A percentile compares a stretch with the other conserved stretches of the same genome.
Evolutionary conservation across 37 sponge, comb jelly and placozoan genomes (phyloP).

Genomic region (Amphimedon queenslandica): DNA sequence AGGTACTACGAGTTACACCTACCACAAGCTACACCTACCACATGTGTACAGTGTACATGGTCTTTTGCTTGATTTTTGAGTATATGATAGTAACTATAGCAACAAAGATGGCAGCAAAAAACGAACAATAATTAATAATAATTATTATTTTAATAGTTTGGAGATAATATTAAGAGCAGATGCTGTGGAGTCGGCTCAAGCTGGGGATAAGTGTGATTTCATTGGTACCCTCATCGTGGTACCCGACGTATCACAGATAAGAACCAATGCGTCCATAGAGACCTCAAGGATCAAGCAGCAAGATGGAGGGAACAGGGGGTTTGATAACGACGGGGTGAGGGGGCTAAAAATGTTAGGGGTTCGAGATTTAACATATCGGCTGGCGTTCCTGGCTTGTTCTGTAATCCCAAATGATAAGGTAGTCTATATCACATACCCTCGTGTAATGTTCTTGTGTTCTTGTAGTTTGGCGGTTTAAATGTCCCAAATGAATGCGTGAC

Average conservation of each 20-base stretch:
- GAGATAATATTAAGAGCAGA: conserved; percentile 93
- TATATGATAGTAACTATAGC: too few species aligned
- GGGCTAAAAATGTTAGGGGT: conserved; percentile 95
- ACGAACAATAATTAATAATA: too few species aligned
- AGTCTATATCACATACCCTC: conserved; percentile 7
- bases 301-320: conserved; percentile 46
- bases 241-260: conserved; percentile 90
- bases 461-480: conserved; percentile 74
- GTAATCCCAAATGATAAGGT: conserved; percentile 64
- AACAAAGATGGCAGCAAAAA: too few species aligned
- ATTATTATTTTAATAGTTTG: conserved; percentile 57
- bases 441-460: neutral
- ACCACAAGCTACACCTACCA: too few species aligned
- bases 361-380: conserved; percentile 89
- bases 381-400: conserved; percentile 92
- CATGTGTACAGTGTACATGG: too few species aligned
- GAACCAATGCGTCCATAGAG: conserved; percentile 24
- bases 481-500: conserved; percentile 70
- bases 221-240: conserved; percentile 97
- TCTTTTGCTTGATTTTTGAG: too few species aligned
- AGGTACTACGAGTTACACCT: conserved; percentile 22
- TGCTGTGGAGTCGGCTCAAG: conserved; percentile 90
- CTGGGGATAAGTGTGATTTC: conserved; percentile 98
- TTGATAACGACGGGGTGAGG: conserved; percentile 65
- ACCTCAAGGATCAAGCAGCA: conserved; percentile 30